Percentiles rank a stretch among this genome's conserved stretches.
Conservation (phyloP, 2,888 invertebrate species). For the Clivina fossor region DNA sequence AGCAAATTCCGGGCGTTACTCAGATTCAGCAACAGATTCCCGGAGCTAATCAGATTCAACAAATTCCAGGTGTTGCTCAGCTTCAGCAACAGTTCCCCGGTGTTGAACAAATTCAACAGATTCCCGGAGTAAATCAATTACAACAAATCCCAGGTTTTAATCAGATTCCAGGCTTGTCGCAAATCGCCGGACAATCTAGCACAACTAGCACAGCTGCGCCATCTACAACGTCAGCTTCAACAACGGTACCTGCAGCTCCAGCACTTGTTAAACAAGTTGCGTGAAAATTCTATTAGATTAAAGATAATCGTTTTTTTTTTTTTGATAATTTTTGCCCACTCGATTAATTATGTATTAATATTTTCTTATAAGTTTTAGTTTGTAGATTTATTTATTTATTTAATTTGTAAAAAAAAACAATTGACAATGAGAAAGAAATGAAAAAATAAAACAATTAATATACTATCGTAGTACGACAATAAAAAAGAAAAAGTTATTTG, state of each 20-base stretch:
- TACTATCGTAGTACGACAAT: neutral
- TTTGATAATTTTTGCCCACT: too few relatives aligned
- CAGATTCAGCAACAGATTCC: conserved; percentile 8
- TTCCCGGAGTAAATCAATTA: neutral
- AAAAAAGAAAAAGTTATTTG: neutral
- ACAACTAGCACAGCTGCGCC: neutral
- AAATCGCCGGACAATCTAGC: neutral
- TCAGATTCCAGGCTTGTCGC: conserved; percentile 1
- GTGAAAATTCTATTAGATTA: too few relatives aligned
- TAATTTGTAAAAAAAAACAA: neutral
- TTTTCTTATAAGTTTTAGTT: conserved; percentile 4
- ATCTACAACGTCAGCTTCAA: neutral
- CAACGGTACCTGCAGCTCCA: neutral
- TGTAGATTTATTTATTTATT: conserved; percentile 18
- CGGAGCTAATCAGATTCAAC: conserved; percentile 7
- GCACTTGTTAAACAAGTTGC: too few relatives aligned
- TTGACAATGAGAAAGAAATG: too few relatives aligned
- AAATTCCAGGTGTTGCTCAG: conserved; percentile 5
- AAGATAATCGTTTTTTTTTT: too few relatives aligned
- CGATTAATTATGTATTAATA: too few relatives aligned
- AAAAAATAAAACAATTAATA: too few relatives aligned
- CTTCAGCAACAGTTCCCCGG: too few relatives aligned
- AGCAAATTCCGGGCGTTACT: neutral
- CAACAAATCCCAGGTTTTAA: neutral
- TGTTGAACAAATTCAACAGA: too few relatives aligned